Conservation (phyloP, 1,140 invertebrate genomes). For the Pseudomyrmex flavicornis region DNA sequence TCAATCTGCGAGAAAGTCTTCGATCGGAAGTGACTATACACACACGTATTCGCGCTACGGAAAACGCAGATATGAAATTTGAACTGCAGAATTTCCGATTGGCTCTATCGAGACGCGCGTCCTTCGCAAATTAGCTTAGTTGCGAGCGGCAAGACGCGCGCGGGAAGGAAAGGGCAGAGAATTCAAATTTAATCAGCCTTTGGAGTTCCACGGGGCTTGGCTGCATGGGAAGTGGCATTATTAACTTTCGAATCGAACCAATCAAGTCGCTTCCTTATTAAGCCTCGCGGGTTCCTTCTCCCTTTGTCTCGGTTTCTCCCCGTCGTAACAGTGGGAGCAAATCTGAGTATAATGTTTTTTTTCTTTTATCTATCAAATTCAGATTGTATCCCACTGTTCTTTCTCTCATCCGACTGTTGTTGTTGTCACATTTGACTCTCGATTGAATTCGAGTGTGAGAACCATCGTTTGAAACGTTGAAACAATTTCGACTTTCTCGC, state of each 20-base stretch:
- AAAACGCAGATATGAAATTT: conserved; percentile 52
- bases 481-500: neutral
- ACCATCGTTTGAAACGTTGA: neutral
- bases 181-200: conserved; percentile 78
- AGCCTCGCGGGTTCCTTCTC: conserved; percentile 70
- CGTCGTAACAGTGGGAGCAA: conserved; percentile 10
- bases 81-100: conserved; percentile 65
- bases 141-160: conserved; percentile 2
- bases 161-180: conserved; percentile 45
- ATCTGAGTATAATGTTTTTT: conserved; percentile 23
- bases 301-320: conserved; percentile 18
- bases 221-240: conserved; percentile 77
- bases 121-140: conserved; percentile 66
- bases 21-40: conserved; percentile 31
- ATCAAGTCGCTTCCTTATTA: conserved; percentile 80
- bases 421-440: neutral
- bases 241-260: conserved; percentile 81
- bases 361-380: neutral
- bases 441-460: neutral
- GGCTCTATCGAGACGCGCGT: conserved; percentile 64
- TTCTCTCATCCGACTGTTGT: neutral
- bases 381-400: neutral
- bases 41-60: conserved; percentile 2
- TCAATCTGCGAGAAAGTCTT: conserved; percentile 14
- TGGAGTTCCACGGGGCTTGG: conserved; percentile 44